A percentile compares a stretch with the other conserved stretches of the same genome.
These are phyloP conservation scores for Buceros bicornis DNA, from an alignment of 2,797 vertebrate species.

Conservation along the genomic window DNA sequence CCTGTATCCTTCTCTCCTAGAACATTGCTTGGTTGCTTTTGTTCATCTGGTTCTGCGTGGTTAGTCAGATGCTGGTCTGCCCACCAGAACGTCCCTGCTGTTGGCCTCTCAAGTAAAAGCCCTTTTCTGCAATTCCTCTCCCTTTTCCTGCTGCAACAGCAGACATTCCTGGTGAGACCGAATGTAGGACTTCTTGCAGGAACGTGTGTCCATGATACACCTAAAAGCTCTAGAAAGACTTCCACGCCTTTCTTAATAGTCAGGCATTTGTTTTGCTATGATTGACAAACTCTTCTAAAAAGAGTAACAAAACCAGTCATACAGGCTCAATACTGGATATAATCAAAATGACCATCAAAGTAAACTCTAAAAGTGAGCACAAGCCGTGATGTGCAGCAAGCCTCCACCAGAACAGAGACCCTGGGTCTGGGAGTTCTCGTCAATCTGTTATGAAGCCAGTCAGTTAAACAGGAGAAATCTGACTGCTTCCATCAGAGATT, in stretches of 20 bases:
- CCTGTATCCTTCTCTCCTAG: not conserved
- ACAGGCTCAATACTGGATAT: not conserved
- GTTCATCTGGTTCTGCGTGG: not conserved
- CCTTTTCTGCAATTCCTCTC: not conserved
- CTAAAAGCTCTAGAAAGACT: not conserved
- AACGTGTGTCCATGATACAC: accelerated
- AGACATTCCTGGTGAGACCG: not conserved
- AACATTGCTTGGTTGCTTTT: not conserved
- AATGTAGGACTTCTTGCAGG: not conserved
- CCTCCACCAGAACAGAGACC: not conserved
- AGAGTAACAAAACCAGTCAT: not conserved
- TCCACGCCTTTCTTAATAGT: not conserved
- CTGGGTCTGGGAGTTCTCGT: not conserved
- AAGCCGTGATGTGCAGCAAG: not conserved
- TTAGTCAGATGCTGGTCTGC: not conserved
- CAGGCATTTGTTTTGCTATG: not conserved
- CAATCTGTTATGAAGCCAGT: accelerated
- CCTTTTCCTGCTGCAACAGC: not conserved
- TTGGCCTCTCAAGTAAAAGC: not conserved
- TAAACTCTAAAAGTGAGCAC: not conserved
- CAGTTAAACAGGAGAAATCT: not conserved
- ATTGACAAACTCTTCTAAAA: not conserved
- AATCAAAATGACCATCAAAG: not conserved
- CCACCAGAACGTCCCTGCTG: not conserved
- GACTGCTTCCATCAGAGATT: not conserved